Conservation (phyloP, 2,888 invertebrate genomes). For the Argyra leucocephala region DNA sequence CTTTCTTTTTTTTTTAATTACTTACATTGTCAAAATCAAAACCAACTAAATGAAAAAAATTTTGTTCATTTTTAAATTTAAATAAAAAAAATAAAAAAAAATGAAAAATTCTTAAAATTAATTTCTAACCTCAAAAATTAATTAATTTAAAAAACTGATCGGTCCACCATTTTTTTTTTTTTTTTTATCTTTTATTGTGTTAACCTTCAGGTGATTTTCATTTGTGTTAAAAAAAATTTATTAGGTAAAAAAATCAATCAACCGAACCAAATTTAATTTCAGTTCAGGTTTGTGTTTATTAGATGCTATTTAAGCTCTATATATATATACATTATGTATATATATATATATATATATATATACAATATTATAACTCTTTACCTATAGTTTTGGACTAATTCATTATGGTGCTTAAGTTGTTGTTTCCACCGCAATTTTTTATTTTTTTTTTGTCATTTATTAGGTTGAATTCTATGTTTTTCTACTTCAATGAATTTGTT, state of each 20-base stretch:
- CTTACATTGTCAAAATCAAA: too few relatives aligned
- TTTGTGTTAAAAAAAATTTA: neutral
- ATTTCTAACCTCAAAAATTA: too few relatives aligned
- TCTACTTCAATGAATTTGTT: slow-evolving; percentile 2
- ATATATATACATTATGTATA: neutral
- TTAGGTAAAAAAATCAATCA: neutral
- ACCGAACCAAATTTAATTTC: neutral
- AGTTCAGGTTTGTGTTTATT: neutral
- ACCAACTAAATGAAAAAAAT: too few relatives aligned
- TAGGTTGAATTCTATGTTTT: neutral
- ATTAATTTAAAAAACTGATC: too few relatives aligned
- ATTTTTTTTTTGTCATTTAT: too few relatives aligned
- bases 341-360: neutral
- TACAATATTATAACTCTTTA: neutral
- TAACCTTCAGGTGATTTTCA: neutral
- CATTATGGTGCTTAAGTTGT: neutral
- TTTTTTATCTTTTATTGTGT: too few relatives aligned
- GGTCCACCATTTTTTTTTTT: neutral
- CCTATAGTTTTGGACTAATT: neutral
- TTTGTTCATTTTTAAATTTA: too few relatives aligned
- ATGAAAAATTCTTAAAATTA: too few relatives aligned
- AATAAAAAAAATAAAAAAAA: too few relatives aligned
- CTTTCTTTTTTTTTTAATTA: too few relatives aligned
- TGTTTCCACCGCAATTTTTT: neutral
- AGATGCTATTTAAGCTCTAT: neutral